These are phyloP conservation scores for Diceros bicornis DNA, from an alignment of 2,797 vertebrate genomes.

Conservation along the genomic window DNA sequence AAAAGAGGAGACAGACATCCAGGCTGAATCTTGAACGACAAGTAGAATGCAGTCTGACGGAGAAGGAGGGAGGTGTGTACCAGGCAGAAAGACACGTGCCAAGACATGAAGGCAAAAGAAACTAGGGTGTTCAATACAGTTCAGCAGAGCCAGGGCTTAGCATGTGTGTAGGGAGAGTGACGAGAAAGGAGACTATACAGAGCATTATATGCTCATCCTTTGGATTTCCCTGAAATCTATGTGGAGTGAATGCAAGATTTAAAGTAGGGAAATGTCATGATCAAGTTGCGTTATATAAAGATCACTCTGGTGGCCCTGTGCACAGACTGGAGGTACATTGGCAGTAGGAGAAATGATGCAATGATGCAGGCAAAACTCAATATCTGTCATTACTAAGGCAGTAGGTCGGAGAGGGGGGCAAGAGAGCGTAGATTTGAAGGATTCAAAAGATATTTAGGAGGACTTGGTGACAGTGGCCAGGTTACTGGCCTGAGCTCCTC, in stretches of 20 bases:
- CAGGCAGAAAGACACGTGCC: not conserved
- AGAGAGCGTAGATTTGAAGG: not conserved
- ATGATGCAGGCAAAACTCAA: not conserved
- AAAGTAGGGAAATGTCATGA: not conserved
- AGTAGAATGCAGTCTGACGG: not conserved
- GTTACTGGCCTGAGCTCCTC: not conserved
- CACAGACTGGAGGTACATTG: not conserved
- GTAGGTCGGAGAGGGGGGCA: not conserved
- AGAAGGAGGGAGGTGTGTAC: not conserved
- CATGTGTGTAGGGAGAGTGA: not conserved
- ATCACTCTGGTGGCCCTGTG: not conserved
- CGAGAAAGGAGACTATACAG: not conserved
- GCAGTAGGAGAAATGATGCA: not conserved
- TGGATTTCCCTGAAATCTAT: not conserved
- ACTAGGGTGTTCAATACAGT: not conserved
- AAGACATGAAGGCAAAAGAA: not conserved
- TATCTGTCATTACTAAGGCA: not conserved
- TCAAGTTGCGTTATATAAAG: not conserved
- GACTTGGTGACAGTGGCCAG: not conserved
- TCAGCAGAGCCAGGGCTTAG: not conserved
- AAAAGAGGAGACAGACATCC: not conserved
- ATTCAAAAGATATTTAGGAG: constrained; percentile 7
- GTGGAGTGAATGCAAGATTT: not conserved
- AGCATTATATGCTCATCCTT: not conserved
- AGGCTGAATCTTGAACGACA: not conserved